phyloP scores from a whole-genome alignment of 2,888 invertebrate species.

The Danaus chrysippus region DNA sequence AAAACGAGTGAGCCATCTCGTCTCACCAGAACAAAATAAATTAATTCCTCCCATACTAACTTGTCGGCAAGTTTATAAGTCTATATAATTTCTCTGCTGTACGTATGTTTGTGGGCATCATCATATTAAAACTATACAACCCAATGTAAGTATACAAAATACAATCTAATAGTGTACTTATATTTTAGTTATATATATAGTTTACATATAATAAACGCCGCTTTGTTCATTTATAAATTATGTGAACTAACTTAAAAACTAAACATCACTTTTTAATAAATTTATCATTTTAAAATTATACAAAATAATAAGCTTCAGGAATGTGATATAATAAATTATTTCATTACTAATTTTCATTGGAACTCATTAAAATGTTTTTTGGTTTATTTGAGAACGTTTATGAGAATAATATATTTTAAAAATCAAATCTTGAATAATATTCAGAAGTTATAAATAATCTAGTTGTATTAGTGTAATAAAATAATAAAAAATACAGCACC shows the following conservation, averaged over 20 bases:
- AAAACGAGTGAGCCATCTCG: constrained; percentile 57
- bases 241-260: constrained; percentile 43
- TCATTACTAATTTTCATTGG: too few species aligned
- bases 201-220: constrained; percentile 53
- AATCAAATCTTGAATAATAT: too few species aligned
- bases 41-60: constrained; percentile 60
- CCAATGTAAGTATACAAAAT: constrained; percentile 77
- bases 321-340: constrained; percentile 41
- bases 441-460: too few species aligned
- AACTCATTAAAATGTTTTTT: too few species aligned
- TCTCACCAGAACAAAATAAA: constrained; percentile 66
- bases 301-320: constrained; percentile 44
- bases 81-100: constrained; percentile 48
- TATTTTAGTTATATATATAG: constrained; percentile 32
- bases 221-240: constrained; percentile 63
- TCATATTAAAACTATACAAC: constrained; percentile 65
- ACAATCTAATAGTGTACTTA: constrained; percentile 68
- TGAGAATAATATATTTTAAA: too few species aligned
- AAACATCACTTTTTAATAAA: constrained; percentile 34
- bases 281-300: constrained; percentile 25
- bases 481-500: too few species aligned
- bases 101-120: constrained; percentile 48
- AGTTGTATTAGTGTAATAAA: too few species aligned
- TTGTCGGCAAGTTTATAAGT: constrained; percentile 66
- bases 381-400: too few species aligned